A percentile compares a stretch with the other conserved stretches of the same genome.
These are phyloP conservation scores for Wasmannia auropunctata DNA, from an alignment of 1,140 invertebrate genomes.

Conservation along the genomic window DNA sequence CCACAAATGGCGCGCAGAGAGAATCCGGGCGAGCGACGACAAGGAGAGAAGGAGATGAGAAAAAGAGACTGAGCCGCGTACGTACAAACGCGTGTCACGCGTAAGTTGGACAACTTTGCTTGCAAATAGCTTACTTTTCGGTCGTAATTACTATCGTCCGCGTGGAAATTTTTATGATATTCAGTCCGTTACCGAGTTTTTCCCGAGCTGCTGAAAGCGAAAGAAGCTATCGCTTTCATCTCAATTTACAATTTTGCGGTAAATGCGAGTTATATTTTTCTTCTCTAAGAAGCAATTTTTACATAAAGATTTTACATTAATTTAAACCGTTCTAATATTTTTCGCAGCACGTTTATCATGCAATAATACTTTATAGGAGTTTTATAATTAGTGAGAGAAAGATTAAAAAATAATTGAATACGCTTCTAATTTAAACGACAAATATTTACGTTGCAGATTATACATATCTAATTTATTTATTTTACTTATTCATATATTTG, in stretches of 20 bases:
- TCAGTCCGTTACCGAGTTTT: not conserved
- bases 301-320: not conserved
- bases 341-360: not conserved
- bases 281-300: not conserved
- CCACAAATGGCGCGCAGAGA: slow-evolving; percentile 22
- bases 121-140: slow-evolving; percentile 42
- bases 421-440: not conserved
- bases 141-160: slow-evolving; percentile 33
- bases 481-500: not conserved
- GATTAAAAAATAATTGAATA: not conserved
- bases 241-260: not conserved
- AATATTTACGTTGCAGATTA: not conserved
- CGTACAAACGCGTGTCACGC: slow-evolving; percentile 4
- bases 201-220: not conserved
- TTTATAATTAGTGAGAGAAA: not conserved
- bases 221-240: not conserved
- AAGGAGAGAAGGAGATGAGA: not conserved
- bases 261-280: not conserved
- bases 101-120: slow-evolving; percentile 40
- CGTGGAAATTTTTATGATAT: not conserved
- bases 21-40: not conserved
- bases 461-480: not conserved
- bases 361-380: not conserved
- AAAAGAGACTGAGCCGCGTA: not conserved
- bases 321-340: not conserved